These are phyloP conservation scores for Crotalus horridus DNA, from an alignment of 2,113 vertebrate genomes.

Conservation along the genomic window DNA sequence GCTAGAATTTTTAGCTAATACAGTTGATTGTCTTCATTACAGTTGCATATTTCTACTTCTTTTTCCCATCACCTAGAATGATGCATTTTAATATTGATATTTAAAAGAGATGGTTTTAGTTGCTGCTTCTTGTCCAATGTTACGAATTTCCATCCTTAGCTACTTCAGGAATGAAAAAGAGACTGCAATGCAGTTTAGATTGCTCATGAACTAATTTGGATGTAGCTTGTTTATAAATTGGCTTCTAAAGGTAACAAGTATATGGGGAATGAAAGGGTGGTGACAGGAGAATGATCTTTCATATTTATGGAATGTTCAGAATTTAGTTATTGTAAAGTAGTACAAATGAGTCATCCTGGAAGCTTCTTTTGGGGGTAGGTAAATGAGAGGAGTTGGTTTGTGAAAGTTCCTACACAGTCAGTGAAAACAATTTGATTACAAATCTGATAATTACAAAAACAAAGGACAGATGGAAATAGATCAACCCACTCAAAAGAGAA, in stretches of 20 bases:
- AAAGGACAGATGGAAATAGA: not conserved
- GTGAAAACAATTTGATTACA: not conserved
- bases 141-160: not conserved
- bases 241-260: not conserved
- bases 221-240: conserved; percentile 8
- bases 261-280: not conserved
- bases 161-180: not conserved
- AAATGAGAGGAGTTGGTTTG: conserved; percentile 29
- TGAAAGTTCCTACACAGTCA: not conserved
- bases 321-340: conserved; percentile 18
- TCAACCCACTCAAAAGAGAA: not conserved
- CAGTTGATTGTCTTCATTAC: not conserved
- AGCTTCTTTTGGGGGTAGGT: not conserved
- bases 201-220: not conserved
- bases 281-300: conserved; percentile 29
- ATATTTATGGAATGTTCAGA: not conserved
- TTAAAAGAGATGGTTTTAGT: not conserved
- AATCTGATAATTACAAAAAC: not conserved
- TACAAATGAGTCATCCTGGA: conserved; percentile 3
- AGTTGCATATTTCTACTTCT: not conserved
- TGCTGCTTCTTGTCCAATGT: not conserved
- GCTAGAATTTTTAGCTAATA: not conserved
- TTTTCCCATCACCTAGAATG: not conserved
- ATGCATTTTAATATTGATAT: not conserved
- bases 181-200: not conserved